A percentile compares a stretch with the other conserved stretches of the same genome.
These are phyloP conservation scores for Ceriagrion tenellum DNA, from an alignment of 2,888 invertebrate genomes.

Conservation along the genomic window DNA sequence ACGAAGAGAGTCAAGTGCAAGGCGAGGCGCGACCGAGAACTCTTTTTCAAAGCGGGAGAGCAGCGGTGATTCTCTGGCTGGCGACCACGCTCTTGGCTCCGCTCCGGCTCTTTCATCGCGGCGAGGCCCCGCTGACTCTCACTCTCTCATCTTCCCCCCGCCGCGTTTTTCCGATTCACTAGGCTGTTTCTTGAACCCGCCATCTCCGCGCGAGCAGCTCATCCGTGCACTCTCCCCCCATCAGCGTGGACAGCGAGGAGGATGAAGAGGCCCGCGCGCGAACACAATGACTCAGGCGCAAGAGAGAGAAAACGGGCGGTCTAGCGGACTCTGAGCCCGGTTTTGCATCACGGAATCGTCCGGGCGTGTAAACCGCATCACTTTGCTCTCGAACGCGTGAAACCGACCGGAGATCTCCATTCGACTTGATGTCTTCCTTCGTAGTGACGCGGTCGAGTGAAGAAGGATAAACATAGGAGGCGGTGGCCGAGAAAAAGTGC, in stretches of 20 bases:
- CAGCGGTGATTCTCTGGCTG: no score
- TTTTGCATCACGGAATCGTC: not conserved
- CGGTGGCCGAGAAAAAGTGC: not conserved
- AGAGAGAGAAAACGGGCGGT: conserved; percentile 9
- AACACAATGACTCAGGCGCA: not conserved
- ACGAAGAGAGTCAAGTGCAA: not conserved
- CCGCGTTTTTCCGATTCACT: conserved; percentile 35
- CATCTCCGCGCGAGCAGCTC: not conserved
- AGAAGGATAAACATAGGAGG: not conserved
- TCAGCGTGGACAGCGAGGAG: not conserved
- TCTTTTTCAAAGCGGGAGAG: no score
- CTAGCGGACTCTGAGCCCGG: not conserved
- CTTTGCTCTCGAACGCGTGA: not conserved
- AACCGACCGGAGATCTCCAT: not conserved
- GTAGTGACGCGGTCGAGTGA: not conserved
- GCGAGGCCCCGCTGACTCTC: not conserved
- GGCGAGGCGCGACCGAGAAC: not conserved
- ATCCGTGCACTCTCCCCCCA: not conserved
- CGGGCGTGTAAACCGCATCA: conserved; percentile 12
- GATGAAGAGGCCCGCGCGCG: not conserved
- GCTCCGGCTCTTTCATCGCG: no score
- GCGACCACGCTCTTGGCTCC: no score
- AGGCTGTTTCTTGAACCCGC: not conserved
- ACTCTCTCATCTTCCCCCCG: not conserved
- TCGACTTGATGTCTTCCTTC: not conserved